phyloP scores from a whole-genome alignment of 2,113 vertebrate genomes.

The Agelaius phoeniceus region DNA sequence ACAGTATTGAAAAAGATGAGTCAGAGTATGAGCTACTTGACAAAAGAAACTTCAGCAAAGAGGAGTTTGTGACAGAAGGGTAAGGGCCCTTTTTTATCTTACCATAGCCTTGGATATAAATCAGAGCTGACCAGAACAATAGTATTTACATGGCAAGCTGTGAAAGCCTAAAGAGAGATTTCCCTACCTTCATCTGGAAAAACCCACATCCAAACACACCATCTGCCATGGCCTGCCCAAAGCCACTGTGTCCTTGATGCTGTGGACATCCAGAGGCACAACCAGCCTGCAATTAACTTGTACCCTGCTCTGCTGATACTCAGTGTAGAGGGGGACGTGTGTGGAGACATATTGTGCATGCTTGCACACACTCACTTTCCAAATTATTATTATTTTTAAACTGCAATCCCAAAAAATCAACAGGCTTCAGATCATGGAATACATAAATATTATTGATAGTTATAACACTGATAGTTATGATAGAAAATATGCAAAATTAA shows the following conservation, averaged over 20 bases:
- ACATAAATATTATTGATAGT: neutral
- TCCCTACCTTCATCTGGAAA: slow-evolving; percentile 66
- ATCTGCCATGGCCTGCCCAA: slow-evolving; percentile 64
- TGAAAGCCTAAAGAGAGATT: slow-evolving; percentile 68
- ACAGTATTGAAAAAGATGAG: slow-evolving; percentile 26
- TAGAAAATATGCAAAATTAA: neutral
- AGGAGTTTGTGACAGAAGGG: slow-evolving; percentile 57
- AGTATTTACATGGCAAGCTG: slow-evolving; percentile 66
- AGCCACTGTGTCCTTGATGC: neutral
- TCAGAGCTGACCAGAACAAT: slow-evolving; percentile 55
- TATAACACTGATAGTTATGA: neutral
- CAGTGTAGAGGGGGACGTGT: fast-evolving
- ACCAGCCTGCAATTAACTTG: neutral
- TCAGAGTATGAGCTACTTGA: neutral
- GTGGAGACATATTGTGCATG: neutral
- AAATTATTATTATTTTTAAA: neutral
- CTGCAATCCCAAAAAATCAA: neutral
- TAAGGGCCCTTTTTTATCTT: slow-evolving; percentile 46
- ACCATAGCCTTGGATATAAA: slow-evolving; percentile 30
- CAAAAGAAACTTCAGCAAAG: slow-evolving; percentile 63
- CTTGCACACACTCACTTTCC: neutral
- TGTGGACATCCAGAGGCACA: slow-evolving; percentile 4
- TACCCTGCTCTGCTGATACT: neutral
- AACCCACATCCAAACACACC: slow-evolving; percentile 63
- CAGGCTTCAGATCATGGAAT: neutral